phyloP scores from a whole-genome alignment of 2,888 invertebrate species.

The Hetaerina titia region DNA sequence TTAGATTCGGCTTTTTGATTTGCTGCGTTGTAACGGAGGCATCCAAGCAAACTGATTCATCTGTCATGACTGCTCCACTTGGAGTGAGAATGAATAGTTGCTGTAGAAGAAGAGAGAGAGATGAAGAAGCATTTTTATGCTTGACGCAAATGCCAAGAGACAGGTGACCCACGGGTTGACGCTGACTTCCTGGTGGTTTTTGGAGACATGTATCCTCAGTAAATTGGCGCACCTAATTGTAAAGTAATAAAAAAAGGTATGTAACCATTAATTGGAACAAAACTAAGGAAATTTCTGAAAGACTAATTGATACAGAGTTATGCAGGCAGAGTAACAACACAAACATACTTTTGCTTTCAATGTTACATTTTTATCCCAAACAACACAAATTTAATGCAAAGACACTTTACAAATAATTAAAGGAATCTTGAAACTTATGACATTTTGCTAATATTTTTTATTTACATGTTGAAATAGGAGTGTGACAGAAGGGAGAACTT shows the following conservation, averaged over 20 bases:
- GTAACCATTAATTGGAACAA: too few species aligned
- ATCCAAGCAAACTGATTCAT: constrained; percentile 92
- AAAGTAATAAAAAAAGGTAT: neutral
- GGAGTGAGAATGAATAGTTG: constrained; percentile 86
- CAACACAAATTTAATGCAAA: too few species aligned
- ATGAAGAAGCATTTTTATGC: constrained; percentile 73
- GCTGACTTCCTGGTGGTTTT: neutral
- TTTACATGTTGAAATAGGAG: too few species aligned
- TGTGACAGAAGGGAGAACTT: too few species aligned
- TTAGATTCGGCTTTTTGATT: constrained; percentile 76
- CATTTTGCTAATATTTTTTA: too few species aligned
- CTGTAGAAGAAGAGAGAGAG: constrained; percentile 77
- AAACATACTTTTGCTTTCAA: too few species aligned
- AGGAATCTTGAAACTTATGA: too few species aligned
- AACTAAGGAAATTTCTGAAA: too few species aligned
- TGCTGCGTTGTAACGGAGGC: constrained; percentile 78
- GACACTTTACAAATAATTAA: too few species aligned
- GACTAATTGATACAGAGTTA: too few species aligned
- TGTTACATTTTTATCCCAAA: too few species aligned
- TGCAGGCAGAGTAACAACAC: too few species aligned
- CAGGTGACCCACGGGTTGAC: constrained; percentile 34
- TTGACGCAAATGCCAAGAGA: neutral
- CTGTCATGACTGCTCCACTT: constrained; percentile 88
- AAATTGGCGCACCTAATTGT: constrained; percentile 4
- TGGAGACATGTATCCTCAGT: constrained; percentile 33